phyloP scores from a whole-genome alignment of 1,140 invertebrate genomes.

The Brachionus rotundiformis region DNA sequence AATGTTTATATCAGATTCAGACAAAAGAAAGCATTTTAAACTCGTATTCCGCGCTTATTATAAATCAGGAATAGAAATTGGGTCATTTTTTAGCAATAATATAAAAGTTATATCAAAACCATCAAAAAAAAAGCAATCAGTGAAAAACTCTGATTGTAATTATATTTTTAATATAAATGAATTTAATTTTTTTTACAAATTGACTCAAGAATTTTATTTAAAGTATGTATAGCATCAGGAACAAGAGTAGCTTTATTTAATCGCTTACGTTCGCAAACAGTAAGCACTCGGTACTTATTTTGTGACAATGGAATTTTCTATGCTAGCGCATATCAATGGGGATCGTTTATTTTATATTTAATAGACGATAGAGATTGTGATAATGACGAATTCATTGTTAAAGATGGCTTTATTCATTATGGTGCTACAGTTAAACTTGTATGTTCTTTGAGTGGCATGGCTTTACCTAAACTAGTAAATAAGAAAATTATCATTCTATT shows the following conservation, averaged over 20 bases:
- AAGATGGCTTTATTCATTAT: slow-evolving; percentile 98
- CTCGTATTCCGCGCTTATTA: slow-evolving; percentile 98
- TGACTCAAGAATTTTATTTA: background rate
- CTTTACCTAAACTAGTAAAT: slow-evolving; percentile 78
- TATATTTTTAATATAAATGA: background rate
- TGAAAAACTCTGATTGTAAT: slow-evolving; percentile 88
- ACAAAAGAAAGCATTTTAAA: slow-evolving; percentile 99
- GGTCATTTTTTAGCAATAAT: slow-evolving; percentile 94
- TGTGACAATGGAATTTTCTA: slow-evolving; percentile 92
- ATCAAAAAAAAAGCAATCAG: slow-evolving; percentile 98
- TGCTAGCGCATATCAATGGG: slow-evolving; percentile 98
- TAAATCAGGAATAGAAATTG: slow-evolving; percentile 88
- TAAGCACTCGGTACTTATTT: slow-evolving; percentile 95
- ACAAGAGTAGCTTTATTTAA: slow-evolving; percentile 99
- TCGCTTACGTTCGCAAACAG: slow-evolving; percentile 89
- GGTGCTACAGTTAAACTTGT: slow-evolving; percentile 96
- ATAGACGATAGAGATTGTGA: slow-evolving; percentile 94
- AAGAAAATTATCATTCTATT: background rate
- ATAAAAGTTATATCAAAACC: slow-evolving; percentile 99
- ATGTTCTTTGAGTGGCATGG: slow-evolving; percentile 97
- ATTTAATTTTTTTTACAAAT: background rate
- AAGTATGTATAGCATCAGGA: slow-evolving; percentile 93
- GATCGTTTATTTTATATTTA: slow-evolving; percentile 96
- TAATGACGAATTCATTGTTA: slow-evolving; percentile 88
- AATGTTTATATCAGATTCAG: slow-evolving; percentile 96